Evolutionary conservation across 2,797 vertebrate genomes (phyloP), one percentile per base, ranked within the genome.

Genomic region (Poeciliopsis paucimaculata): DNA sequence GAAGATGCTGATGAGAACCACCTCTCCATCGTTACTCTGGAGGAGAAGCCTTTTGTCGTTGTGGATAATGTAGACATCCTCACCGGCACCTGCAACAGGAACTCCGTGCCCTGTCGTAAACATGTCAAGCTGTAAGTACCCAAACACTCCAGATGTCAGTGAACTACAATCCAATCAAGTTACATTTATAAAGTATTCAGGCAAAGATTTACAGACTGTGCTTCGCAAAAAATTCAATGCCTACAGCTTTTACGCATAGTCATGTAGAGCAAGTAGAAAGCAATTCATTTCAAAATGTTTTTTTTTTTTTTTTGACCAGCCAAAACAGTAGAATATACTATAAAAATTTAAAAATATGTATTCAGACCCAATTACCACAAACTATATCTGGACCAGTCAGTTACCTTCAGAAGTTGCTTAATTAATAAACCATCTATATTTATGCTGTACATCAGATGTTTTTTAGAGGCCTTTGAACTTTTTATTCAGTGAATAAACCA

Each of bases 21-120:
- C 49, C 95, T 99, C 85, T 99, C 97, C 89, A 98, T 99, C 1
- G 98, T 99, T 88, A 99, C 98, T 2, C 92, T 99, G 92, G 98
- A 99, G 92, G 98, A 99, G 92, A 97, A 97, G 20, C 98, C 98
- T 2, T 99, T 99, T 5, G 98, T 99, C 77, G 97, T 99, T 0
- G 98, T 99, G 2, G 98, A 99, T 77, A 97, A 99, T 31, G 97
- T 99, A 86, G 98, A 99, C 91, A 97, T 97, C 13, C 93, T 99
- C 88, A 99, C 98, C 0, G 98, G 99, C 81, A 98, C 98, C 0
- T 99, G 98, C 75, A 98, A 97, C 78, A 96, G 98, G 75, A 99
- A 99, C 95, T 99, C 98, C 0, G 98, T 99, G 55, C 97, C 98
- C 0, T 99, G 98, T 85, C 96, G 98, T 75, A 98, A 97, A 88